Conservation (phyloP, 2,113 vertebrate species). For the Irena cyanogastra region DNA sequence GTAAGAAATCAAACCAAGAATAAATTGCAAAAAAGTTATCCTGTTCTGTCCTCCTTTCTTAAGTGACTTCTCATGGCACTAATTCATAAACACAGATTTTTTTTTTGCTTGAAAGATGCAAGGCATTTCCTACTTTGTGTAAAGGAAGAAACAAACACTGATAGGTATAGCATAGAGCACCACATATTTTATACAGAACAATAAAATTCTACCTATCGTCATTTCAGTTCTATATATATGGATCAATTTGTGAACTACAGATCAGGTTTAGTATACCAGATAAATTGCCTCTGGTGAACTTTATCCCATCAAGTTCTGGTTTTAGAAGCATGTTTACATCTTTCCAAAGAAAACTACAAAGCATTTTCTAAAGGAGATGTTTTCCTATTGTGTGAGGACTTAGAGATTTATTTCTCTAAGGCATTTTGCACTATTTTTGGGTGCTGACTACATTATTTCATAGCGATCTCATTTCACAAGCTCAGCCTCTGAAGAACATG, state of each 20-base stretch:
- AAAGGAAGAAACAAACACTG: not conserved
- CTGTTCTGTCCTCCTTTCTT: not conserved
- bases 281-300: not conserved
- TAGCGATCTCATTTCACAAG: not conserved
- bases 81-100: not conserved
- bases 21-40: not conserved
- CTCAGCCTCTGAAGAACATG: not conserved
- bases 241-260: not conserved
- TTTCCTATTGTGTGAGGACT: not conserved
- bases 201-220: not conserved
- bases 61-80: not conserved
- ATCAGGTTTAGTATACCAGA: not conserved
- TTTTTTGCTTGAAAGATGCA: not conserved
- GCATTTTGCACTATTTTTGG: not conserved
- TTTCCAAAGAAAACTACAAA: not conserved
- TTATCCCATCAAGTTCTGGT: rapidly evolving
- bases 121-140: not conserved
- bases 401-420: not conserved
- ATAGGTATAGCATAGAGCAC: not conserved
- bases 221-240: not conserved
- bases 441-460: not conserved
- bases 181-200: not conserved
- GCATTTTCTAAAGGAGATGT: not conserved
- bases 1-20: not conserved
- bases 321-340: not conserved